phyloP scores from a whole-genome alignment of 1,140 invertebrate genomes.

The Drosophila parvula region DNA sequence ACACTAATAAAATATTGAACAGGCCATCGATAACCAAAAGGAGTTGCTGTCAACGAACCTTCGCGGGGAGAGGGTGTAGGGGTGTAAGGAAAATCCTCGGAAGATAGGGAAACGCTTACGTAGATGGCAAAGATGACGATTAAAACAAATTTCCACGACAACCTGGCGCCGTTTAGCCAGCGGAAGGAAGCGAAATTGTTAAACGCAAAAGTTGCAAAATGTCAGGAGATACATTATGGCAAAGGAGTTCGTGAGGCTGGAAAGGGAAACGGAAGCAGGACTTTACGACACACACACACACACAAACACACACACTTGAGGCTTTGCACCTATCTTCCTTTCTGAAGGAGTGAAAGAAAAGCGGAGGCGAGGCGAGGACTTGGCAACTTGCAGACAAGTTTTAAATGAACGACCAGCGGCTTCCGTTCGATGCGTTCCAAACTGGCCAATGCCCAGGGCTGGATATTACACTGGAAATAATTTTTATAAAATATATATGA shows the following conservation, averaged over 20 bases:
- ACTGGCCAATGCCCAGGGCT: slow-evolving; percentile 60
- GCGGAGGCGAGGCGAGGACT: slow-evolving; percentile 39
- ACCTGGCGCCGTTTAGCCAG: slow-evolving; percentile 79
- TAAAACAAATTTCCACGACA: slow-evolving; percentile 82
- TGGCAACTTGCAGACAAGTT: slow-evolving; percentile 81
- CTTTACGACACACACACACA: slow-evolving; percentile 60
- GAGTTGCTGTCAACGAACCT: slow-evolving; percentile 76
- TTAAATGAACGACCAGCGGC: slow-evolving; percentile 79
- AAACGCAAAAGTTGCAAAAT: slow-evolving; percentile 83
- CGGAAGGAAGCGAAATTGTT: slow-evolving; percentile 82
- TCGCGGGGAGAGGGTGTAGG: not conserved
- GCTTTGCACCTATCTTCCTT: slow-evolving; percentile 58
- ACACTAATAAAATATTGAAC: slow-evolving; percentile 83
- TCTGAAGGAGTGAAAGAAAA: not conserved
- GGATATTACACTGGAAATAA: slow-evolving; percentile 11
- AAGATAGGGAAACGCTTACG: slow-evolving; percentile 54
- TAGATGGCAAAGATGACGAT: slow-evolving; percentile 81
- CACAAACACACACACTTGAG: slow-evolving; percentile 46
- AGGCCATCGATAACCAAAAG: slow-evolving; percentile 77
- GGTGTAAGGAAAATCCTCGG: not conserved
- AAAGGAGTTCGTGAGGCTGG: not conserved
- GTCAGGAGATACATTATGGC: slow-evolving; percentile 50
- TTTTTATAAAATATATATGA: not conserved
- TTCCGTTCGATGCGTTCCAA: slow-evolving; percentile 75
- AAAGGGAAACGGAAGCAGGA: slow-evolving; percentile 57